phyloP scores from a whole-genome alignment of 2,797 vertebrate genomes.

The Dendrocincla tyrannina region DNA sequence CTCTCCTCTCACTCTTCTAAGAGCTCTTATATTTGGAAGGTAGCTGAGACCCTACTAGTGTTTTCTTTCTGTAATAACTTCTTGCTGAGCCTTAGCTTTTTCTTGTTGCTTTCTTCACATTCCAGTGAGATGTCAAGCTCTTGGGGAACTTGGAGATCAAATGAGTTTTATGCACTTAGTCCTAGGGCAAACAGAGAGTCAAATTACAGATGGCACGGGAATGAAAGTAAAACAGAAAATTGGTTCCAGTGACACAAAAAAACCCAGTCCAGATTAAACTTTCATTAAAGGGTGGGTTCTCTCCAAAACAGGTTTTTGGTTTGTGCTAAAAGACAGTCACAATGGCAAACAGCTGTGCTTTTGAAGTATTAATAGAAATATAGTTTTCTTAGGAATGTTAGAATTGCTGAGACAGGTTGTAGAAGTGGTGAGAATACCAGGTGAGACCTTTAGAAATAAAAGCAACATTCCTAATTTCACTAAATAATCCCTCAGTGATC shows the following conservation, averaged over 20 bases:
- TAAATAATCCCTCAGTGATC: not conserved
- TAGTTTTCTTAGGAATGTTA: not conserved
- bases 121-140: not conserved
- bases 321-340: not conserved
- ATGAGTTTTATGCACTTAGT: not conserved
- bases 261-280: not conserved
- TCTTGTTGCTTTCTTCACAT: not conserved
- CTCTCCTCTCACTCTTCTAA: not conserved
- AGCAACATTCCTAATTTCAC: not conserved
- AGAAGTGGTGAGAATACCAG: not conserved
- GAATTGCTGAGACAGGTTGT: not conserved
- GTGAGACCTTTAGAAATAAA: not conserved
- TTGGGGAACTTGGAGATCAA: not conserved
- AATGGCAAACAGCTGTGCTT: not conserved
- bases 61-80: not conserved
- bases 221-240: not conserved
- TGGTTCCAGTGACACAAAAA: not conserved
- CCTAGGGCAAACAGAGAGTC: not conserved
- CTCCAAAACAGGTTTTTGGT: not conserved
- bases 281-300: not conserved
- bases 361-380: not conserved
- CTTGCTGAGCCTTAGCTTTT: not conserved
- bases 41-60: not conserved
- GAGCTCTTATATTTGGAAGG: not conserved
- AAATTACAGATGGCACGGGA: not conserved